phyloP scores from a whole-genome alignment of 2,888 invertebrate species.

The Amiota communis region DNA sequence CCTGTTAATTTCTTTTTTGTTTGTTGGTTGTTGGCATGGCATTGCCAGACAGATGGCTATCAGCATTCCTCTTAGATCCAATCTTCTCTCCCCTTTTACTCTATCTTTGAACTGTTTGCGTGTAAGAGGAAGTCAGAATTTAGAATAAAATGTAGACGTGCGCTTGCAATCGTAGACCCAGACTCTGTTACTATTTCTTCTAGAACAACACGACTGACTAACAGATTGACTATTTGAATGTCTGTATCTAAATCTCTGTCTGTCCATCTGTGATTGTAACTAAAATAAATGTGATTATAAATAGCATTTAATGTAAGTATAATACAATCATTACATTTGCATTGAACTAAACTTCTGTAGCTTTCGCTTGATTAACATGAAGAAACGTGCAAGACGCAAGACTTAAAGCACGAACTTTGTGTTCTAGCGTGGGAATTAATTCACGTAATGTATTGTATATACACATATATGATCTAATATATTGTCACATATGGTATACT shows the following conservation, averaged over 20 bases:
- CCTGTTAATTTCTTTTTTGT: constrained; percentile 26
- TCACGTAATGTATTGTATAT: neutral
- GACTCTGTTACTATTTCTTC: constrained; percentile 22
- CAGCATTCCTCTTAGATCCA: neutral
- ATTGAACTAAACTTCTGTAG: neutral
- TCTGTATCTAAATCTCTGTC: neutral
- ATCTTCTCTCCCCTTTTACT: neutral
- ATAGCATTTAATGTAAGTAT: neutral
- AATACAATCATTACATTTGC: constrained; percentile 25
- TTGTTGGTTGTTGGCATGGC: constrained; percentile 16
- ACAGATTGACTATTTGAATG: constrained; percentile 15
- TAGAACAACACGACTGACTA: constrained; percentile 48
- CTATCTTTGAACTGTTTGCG: neutral
- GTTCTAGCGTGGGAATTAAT: neutral
- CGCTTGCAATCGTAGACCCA: neutral
- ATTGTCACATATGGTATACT: too few species aligned
- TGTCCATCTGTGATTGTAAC: constrained; percentile 43
- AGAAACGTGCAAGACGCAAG: constrained; percentile 30
- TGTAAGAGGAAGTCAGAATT: neutral
- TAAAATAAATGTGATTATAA: neutral
- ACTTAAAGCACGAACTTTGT: constrained; percentile 34
- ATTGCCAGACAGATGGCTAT: constrained; percentile 25
- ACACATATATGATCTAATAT: too few species aligned
- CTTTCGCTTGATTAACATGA: constrained; percentile 29
- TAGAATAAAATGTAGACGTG: neutral